Evolutionary conservation across 2,888 invertebrate genomes (phyloP), one percentile per base, ranked within the genome.

Genomic region (Machimus atricapillus): DNA sequence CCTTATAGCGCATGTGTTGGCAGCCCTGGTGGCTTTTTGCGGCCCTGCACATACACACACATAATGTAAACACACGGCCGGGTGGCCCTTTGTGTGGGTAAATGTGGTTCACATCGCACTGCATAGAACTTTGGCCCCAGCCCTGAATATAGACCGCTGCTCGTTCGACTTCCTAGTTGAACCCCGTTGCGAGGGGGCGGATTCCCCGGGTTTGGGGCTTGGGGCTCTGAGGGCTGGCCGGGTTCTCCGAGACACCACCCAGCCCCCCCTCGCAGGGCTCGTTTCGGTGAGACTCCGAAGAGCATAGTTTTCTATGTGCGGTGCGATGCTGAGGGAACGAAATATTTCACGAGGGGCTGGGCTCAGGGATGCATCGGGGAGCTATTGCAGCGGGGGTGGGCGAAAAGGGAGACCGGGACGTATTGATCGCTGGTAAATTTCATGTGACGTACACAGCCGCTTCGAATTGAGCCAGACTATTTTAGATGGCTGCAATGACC

Each of bases 101-200:
- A 85, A 85, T 85, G 74, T 85, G 85, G 85, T 85, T 74, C 85
- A 85, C 74, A 52, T n/a, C 73, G 43, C 46, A 74, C 74, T 85
- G 85, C 74, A 85, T 27, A 85, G 85, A 85, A 85, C 85, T 85
- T 74, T 85, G 85, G 85, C 85, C 85, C 74, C 85, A 73, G 74
- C 85, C 43, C 74, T 85, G 73, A 85, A 85, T 85, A n/a, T 85
- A 74, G 74, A 31, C 74, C 37, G 58, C 34, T 34, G 79, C 34
- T 27, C 66, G 66, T 66, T 66, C 85, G 27, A 85, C 85, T 85
- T 85, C 85, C 85, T 85, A 73, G 73, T 85, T 85, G 40, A 73
- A 43, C 85, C 85, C 74, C 31, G 37, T n/a, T 27, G n/a, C 43
- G 40, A 76, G 27, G 19, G 37, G n/a, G 76, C 14, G 8, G 2